Conservation (phyloP, 2,888 invertebrate genomes). For the Callyntrura sp. region DNA sequence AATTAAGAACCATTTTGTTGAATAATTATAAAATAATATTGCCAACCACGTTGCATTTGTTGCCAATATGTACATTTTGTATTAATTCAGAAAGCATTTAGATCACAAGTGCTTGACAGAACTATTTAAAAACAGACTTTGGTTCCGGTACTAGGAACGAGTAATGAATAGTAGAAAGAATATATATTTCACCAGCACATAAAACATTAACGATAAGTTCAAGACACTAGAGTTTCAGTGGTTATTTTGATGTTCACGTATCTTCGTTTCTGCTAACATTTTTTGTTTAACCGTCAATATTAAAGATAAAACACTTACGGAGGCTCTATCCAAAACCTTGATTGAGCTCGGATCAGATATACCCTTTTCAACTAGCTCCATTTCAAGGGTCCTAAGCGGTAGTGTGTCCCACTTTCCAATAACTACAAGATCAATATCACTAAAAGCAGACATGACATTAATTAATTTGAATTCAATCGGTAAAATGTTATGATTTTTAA, state of each 20-base stretch:
- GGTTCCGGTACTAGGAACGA: too few species aligned
- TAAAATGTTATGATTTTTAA: constrained; percentile 47
- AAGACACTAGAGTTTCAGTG: too few species aligned
- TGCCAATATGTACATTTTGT: too few species aligned
- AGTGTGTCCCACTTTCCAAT: constrained; percentile 94
- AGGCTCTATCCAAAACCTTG: constrained; percentile 98
- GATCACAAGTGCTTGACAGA: too few species aligned
- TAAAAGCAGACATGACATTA: constrained; percentile 84
- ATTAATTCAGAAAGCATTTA: too few species aligned
- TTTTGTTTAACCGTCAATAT: neutral
- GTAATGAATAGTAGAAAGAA: too few species aligned
- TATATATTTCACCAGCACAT: too few species aligned
- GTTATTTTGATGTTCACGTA: too few species aligned
- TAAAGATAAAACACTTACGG: constrained; percentile 87
- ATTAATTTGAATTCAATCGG: constrained; percentile 26
- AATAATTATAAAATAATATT: too few species aligned
- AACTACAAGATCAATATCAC: constrained; percentile 92
- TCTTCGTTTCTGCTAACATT: neutral
- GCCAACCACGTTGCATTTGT: too few species aligned
- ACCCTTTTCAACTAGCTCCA: constrained; percentile 94
- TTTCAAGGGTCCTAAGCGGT: constrained; percentile 96
- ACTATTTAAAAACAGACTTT: too few species aligned
- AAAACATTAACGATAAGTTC: too few species aligned
- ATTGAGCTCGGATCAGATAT: constrained; percentile 96
- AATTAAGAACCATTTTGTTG: constrained; percentile 5